Conservation (phyloP, 2,888 invertebrate genomes). For the Apamea monoglypha region DNA sequence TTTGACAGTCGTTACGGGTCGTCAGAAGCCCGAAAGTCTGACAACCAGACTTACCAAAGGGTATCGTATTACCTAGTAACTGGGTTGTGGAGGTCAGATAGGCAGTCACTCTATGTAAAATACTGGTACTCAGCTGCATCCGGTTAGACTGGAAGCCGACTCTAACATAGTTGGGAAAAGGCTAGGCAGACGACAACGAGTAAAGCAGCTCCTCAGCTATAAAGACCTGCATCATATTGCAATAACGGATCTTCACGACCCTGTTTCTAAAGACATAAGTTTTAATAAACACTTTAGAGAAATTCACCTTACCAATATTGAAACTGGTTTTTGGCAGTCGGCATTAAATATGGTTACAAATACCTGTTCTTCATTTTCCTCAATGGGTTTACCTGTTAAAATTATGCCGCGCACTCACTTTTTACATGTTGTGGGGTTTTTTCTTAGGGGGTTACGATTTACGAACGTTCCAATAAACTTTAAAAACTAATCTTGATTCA, state of each 20-base stretch:
- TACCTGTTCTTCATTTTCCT: slow-evolving; percentile 49
- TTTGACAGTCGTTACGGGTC: not conserved
- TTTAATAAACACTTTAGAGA: slow-evolving; percentile 6
- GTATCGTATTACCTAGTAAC: not conserved
- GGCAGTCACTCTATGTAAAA: not conserved
- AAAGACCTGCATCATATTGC: not conserved
- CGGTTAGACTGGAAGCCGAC: not conserved
- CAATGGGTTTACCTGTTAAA: slow-evolving; percentile 15
- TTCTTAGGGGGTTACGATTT: not conserved
- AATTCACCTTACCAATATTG: slow-evolving; percentile 9
- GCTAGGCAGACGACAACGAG: not conserved
- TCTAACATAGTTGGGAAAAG: not conserved
- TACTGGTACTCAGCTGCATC: not conserved
- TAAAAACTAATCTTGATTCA: not conserved
- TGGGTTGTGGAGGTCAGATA: not conserved
- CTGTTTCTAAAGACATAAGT: not conserved
- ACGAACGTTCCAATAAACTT: not conserved
- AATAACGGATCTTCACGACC: slow-evolving; percentile 12
- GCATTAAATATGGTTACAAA: slow-evolving; percentile 5
- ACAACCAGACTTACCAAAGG: not conserved
- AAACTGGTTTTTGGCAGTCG: slow-evolving; percentile 37
- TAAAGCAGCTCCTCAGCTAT: too few species aligned
- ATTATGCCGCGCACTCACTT: slow-evolving; percentile 18
- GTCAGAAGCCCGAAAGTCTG: not conserved
- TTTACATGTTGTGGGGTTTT: not conserved